Evolutionary conservation across 30 jellyfish, hydroid and myxozoan species (phyloP).

Genomic region (Euphysa ruthae): DNA sequence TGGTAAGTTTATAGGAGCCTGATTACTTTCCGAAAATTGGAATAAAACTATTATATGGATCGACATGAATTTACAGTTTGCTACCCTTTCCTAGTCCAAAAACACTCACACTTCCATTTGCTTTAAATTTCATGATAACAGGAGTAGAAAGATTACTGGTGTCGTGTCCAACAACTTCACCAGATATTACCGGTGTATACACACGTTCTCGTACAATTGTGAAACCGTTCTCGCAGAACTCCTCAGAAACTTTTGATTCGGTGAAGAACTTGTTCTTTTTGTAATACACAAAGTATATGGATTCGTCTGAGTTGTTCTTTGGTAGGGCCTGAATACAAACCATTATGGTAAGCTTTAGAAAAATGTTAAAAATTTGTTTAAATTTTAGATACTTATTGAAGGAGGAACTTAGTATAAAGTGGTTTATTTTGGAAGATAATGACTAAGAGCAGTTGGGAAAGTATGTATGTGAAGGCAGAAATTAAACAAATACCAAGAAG

Average conservation of each 20-base stretch:
- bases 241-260: conserved; percentile 27
- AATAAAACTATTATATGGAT: neutral
- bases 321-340: conserved; percentile 18
- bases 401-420: no score
- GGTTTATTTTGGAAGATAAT: no score
- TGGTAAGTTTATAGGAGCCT: neutral
- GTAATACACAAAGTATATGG: conserved; percentile 82
- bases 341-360: no score
- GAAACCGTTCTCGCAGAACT: conserved; percentile 59
- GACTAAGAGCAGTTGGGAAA: no score
- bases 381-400: no score
- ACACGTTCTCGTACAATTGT: conserved; percentile 55
- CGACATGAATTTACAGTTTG: neutral
- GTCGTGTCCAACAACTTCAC: conserved; percentile 73
- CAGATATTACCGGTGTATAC: conserved; percentile 81
- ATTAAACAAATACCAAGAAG: no score
- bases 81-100: no score
- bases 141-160: conserved; percentile 69
- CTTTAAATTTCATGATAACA: conserved; percentile 54
- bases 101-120: conserved; percentile 44
- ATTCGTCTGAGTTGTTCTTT: conserved; percentile 32
- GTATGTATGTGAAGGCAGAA: no score
- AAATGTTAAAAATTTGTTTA: no score
- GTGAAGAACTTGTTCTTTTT: conserved; percentile 72
- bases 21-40: neutral